These are phyloP conservation scores for Perithous albicinctus DNA, from an alignment of 2,888 invertebrate species.

Conservation along the genomic window DNA sequence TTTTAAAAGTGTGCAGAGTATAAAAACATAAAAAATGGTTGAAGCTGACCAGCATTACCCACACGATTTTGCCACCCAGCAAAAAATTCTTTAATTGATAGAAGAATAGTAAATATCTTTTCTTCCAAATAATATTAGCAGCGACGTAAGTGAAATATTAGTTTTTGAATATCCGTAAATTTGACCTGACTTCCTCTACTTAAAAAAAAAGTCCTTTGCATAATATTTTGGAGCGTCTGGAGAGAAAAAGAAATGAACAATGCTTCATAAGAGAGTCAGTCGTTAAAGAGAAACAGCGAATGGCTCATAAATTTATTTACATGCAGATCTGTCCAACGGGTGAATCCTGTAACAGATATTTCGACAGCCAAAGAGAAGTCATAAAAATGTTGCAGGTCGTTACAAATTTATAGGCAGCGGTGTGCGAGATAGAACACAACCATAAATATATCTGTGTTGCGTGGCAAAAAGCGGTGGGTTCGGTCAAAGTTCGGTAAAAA, in stretches of 20 bases:
- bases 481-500: constrained; percentile 37
- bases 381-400: constrained; percentile 69
- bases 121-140: no score
- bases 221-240: not conserved
- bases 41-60: no score
- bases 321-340: constrained; percentile 59
- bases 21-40: no score
- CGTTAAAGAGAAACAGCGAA: constrained; percentile 50
- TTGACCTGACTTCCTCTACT: no score
- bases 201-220: not conserved
- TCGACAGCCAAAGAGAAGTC: constrained; percentile 61
- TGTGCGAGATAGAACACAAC: constrained; percentile 35
- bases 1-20: no score
- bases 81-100: no score
- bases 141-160: no score
- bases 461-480: constrained; percentile 33
- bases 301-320: constrained; percentile 64
- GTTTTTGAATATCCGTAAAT: no score
- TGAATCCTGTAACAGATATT: constrained; percentile 66
- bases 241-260: not conserved
- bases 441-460: constrained; percentile 59
- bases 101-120: no score
- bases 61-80: no score
- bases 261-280: not conserved
- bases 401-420: constrained; percentile 68